Evolutionary conservation across 2,113 vertebrate genomes (phyloP).

Genomic region (Ameiurus melas): DNA sequence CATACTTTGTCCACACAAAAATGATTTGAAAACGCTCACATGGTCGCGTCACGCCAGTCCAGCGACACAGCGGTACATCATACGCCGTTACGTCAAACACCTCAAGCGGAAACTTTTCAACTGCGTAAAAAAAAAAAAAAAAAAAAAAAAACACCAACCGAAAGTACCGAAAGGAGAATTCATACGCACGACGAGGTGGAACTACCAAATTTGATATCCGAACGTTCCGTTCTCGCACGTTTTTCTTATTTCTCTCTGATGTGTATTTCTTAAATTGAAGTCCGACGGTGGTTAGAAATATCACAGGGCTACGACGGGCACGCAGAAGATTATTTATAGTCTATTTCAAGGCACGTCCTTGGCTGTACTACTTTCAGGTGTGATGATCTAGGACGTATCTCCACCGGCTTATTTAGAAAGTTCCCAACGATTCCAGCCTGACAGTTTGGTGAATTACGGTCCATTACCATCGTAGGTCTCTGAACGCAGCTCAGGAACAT

Average conservation of each 20-base stretch:
- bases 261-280: not conserved
- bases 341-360: not conserved
- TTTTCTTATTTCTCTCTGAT: not conserved
- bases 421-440: not conserved
- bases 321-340: not conserved
- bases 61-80: no score
- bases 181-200: no score
- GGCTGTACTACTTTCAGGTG: not conserved
- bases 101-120: no score
- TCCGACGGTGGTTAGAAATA: not conserved
- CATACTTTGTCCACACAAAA: no score
- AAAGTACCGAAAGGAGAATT: no score
- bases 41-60: no score
- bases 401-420: not conserved
- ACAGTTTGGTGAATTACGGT: not conserved
- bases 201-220: no score
- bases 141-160: no score
- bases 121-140: no score
- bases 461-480: not conserved
- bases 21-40: no score
- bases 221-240: no score
- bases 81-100: no score
- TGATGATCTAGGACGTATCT: not conserved
- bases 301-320: not conserved
- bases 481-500: not conserved